phyloP scores from a whole-genome alignment of 2,113 vertebrate species.

The Lophotis ruficrista region DNA sequence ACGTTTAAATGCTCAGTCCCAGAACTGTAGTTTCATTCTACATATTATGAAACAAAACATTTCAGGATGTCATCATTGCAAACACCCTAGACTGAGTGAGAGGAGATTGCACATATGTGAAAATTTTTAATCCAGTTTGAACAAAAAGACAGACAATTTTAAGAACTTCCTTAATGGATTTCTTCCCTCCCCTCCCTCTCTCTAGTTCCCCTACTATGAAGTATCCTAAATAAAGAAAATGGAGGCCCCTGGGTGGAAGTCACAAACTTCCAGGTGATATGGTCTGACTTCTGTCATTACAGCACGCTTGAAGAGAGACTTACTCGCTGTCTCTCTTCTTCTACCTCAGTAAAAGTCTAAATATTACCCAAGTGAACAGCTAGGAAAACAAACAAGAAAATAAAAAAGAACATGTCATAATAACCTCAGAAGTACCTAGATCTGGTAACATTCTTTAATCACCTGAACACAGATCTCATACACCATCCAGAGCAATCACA shows the following conservation, averaged over 20 bases:
- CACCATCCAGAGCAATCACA: neutral
- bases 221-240: neutral
- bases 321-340: neutral
- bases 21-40: neutral
- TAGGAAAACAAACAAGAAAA: neutral
- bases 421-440: neutral
- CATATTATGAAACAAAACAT: neutral
- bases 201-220: neutral
- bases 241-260: neutral
- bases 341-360: neutral
- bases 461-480: neutral
- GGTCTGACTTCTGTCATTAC: neutral
- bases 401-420: neutral
- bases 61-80: neutral
- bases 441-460: neutral
- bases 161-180: neutral
- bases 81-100: neutral
- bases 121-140: neutral
- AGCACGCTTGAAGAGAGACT: neutral
- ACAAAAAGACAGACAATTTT: neutral
- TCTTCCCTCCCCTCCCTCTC: neutral
- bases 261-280: neutral
- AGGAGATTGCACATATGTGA: neutral
- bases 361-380: neutral
- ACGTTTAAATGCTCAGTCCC: neutral